Conservation (phyloP, 2,113 vertebrate genomes). For the Himantopus leucocephalus region DNA sequence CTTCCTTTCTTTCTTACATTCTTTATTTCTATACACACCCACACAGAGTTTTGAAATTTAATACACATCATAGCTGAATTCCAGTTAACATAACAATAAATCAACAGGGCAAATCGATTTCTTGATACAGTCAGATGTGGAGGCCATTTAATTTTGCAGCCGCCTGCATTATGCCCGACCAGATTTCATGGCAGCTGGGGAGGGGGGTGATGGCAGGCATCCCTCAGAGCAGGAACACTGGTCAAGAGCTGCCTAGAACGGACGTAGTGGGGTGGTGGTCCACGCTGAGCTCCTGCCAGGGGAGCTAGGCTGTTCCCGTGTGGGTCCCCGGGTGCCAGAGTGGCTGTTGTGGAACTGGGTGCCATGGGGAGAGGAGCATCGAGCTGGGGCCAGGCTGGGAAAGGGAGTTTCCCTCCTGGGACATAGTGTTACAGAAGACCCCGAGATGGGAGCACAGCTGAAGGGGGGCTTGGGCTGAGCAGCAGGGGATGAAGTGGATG, state of each 20-base stretch:
- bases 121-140: not conserved
- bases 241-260: not conserved
- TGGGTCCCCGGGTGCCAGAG: accelerated
- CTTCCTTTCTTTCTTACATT: not conserved
- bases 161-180: accelerated
- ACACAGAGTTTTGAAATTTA: not conserved
- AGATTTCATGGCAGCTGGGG: not conserved
- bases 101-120: not conserved
- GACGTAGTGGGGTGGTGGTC: not conserved
- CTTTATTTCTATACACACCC: not conserved
- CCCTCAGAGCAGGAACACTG: not conserved
- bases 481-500: not conserved
- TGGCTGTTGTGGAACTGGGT: not conserved
- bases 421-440: not conserved
- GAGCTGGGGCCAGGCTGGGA: not conserved
- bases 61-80: not conserved
- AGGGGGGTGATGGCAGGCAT: not conserved
- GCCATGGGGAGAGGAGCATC: not conserved
- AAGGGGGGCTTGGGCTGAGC: not conserved
- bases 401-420: not conserved
- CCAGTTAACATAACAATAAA: slow-evolving; percentile 29
- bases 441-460: accelerated
- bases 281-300: accelerated
- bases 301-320: not conserved
- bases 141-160: not conserved